Conservation (phyloP, 2,888 invertebrate species). For the Diarsia dahlii region DNA sequence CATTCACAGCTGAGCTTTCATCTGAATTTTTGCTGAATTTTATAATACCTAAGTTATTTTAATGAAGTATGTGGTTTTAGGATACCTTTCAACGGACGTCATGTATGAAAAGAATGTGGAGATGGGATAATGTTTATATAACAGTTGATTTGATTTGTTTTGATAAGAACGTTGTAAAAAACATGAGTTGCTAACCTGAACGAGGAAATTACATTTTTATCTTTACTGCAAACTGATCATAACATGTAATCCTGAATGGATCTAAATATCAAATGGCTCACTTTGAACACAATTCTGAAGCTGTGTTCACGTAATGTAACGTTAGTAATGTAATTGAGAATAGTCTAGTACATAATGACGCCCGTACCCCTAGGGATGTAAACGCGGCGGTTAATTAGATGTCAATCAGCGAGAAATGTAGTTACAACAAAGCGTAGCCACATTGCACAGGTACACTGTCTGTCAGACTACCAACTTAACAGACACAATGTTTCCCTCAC, state of each 20-base stretch:
- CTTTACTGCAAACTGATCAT: slow-evolving; percentile 28
- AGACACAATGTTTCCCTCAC: slow-evolving; percentile 2
- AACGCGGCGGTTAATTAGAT: slow-evolving; percentile 54
- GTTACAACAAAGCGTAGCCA: slow-evolving; percentile 46
- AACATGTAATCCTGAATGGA: slow-evolving; percentile 21
- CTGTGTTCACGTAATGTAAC: slow-evolving; percentile 2
- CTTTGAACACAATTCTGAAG: slow-evolving; percentile 17
- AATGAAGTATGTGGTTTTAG: slow-evolving; percentile 65
- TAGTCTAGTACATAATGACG: slow-evolving; percentile 26
- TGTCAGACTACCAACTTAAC: slow-evolving; percentile 21
- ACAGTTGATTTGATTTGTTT: slow-evolving; percentile 36
- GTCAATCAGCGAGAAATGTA: slow-evolving; percentile 59
- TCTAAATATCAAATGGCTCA: slow-evolving; percentile 24
- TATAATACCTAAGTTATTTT: slow-evolving; percentile 66
- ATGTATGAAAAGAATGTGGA: slow-evolving; percentile 23
- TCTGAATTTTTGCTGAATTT: slow-evolving; percentile 69
- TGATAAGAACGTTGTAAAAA: slow-evolving; percentile 25
- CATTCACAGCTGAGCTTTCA: slow-evolving; percentile 79
- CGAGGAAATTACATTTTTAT: slow-evolving; percentile 49
- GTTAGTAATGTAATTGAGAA: slow-evolving; percentile 41
- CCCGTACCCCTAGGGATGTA: slow-evolving; percentile 39
- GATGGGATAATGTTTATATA: slow-evolving; percentile 22
- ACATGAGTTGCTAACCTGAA: slow-evolving; percentile 14
- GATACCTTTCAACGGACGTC: slow-evolving; percentile 30
- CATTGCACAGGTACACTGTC: slow-evolving; percentile 39